Evolutionary conservation across 2,113 vertebrate species (phyloP), one percentile per base, ranked within the genome.

Genomic region (Lota lota): DNA sequence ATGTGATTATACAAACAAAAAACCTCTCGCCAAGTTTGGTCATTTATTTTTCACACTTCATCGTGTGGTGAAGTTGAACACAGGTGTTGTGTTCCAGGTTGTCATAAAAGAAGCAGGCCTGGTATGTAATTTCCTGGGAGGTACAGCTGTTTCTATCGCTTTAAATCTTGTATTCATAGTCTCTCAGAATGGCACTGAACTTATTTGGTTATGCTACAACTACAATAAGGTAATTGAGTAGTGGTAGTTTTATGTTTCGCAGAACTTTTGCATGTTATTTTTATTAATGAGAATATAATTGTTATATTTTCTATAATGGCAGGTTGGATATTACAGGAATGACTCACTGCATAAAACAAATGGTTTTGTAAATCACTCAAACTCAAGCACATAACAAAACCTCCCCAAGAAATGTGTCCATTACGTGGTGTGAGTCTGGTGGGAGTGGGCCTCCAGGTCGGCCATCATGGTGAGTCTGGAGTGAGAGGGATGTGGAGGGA

Each of bases 111-210:
- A 65, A 61, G 21, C 20, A 76, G 2, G 76, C 51, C 68, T 72
- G 61, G 60, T 76, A 53, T 84, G 57, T 87, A 86, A 89, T 89
- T 90, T 86, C 73, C 74, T 56, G 15, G n/a, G 53, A 76, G 50
- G 78, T 76, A 85, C 88, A 84, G 82, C 86, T 89, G 83, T 84
- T 88, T 81, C 64, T 70, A 74, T 68, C 76, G 40, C 59, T 86
- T 87, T 77, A 86, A 83, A 85, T 84, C 65, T 63, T 61, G 79
- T 66, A 75, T 74, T 73, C 74, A 66, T 61, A 18, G 50, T 40
- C 57, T 51, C 63, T 63, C 72, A 70, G 64, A 69, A 78, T 4
- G 17, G 56, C 17, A 72, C 70, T 81, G 65, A n/a, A n/a, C n/a
- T n/a, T n/a, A 78, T 78, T 67, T 62, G 50, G 68, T 70, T 74